Evolutionary conservation across 2,797 vertebrate genomes (phyloP).

Genomic region (Distichodus sexfasciatus): DNA sequence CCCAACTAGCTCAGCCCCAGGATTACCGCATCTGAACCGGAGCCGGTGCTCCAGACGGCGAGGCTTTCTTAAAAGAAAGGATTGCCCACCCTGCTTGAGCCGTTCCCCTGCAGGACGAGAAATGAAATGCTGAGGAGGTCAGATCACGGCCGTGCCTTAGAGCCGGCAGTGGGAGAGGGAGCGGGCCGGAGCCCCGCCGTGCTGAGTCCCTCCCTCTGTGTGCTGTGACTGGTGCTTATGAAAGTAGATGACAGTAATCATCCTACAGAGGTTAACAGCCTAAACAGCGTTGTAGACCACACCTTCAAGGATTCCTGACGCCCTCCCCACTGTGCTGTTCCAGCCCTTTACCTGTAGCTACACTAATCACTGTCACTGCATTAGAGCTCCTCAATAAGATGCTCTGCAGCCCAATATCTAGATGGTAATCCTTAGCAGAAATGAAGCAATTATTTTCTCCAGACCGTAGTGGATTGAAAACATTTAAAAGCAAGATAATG

Average conservation of each 20-base stretch:
- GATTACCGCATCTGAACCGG: conserved; percentile 30
- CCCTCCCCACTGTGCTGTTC: conserved; percentile 30
- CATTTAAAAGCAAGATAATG: no score
- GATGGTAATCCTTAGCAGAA: no score
- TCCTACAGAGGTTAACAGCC: conserved; percentile 33
- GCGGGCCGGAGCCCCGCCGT: no score
- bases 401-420: no score
- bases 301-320: conserved; percentile 33
- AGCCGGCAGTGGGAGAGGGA: neutral
- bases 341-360: conserved; percentile 34
- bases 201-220: conserved; percentile 39
- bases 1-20: conserved; percentile 31
- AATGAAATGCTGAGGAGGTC: conserved; percentile 31
- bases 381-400: neutral
- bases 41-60: neutral
- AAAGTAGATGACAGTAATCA: conserved; percentile 48
- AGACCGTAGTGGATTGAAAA: no score
- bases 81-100: conserved; percentile 16
- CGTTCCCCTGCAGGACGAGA: conserved; percentile 35
- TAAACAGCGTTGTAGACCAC: conserved; percentile 31
- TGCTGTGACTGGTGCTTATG: conserved; percentile 45
- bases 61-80: conserved; percentile 21
- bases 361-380: conserved; percentile 32
- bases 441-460: no score
- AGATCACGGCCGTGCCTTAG: conserved; percentile 4